Evolutionary conservation across 2,113 vertebrate species (phyloP), one percentile per base, ranked within the genome.

Genomic region (Gyps fulvus): DNA sequence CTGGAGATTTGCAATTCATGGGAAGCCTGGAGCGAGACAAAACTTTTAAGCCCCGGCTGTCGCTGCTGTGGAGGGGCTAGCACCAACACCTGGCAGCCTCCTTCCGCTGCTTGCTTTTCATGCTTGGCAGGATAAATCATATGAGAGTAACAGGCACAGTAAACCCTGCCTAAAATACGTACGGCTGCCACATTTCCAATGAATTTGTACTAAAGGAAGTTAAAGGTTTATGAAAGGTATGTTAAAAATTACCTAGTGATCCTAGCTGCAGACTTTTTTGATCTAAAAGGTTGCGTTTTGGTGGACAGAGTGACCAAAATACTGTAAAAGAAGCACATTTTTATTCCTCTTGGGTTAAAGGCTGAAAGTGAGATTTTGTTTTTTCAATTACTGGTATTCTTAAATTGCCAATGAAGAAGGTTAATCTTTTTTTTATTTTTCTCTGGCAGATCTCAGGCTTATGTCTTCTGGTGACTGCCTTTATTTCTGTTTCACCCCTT

Each of bases 1-100:
- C 86, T 71, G 94, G 55, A 29, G 95, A 89, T 97, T 90, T 97
- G 95, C 96, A 97, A 91, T 97, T 97, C 97, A 78, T 67, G 79
- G 96, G 92, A 57, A 96, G 94, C 94, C 66, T 57, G 92, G 96
- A 95, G 96, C 43, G 13, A 97, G 96, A 57, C 95, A 79, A n/a
- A 97, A 87, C 95, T 97, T 59, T 27, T 4, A 34, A 62, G 83
- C 93, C 94, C 40, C 61, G 95, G 96, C 97, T 66, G 93, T 57
- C 74, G 91, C 92, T 69, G 92, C 87, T 77, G 94, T 27, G 88
- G 94, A 78, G 82, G 70, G 92, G 95, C 58, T 74, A 19, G 89
- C 81, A 69, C 94, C 59, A 43, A 23, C 73, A 42, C 83, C 96
- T 86, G 89, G 96, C 87, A 87, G 94, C 87, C 76, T 80, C 92